These are phyloP conservation scores for Lycaon pictus DNA, from an alignment of 2,113 vertebrate genomes.

Conservation along the genomic window DNA sequence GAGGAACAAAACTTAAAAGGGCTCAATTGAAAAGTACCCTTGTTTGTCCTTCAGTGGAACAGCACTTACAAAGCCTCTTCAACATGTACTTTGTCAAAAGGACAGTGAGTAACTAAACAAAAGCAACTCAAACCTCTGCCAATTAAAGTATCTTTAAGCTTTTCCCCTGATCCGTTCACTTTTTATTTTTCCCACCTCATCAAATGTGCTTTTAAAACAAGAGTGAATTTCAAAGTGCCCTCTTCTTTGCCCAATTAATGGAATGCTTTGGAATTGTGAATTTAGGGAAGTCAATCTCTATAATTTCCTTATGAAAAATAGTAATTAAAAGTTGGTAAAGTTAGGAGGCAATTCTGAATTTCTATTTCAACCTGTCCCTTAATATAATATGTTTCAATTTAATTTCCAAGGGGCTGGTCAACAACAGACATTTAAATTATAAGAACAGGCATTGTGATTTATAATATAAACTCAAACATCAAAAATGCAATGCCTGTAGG, in stretches of 20 bases:
- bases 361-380: conserved; percentile 55
- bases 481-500: conserved; percentile 66
- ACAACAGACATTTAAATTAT: conserved; percentile 70
- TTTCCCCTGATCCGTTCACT: conserved; percentile 75
- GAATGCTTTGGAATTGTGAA: conserved; percentile 72
- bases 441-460: conserved; percentile 80
- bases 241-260: conserved; percentile 72
- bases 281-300: conserved; percentile 70
- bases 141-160: conserved; percentile 86
- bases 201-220: conserved; percentile 81
- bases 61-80: conserved; percentile 86
- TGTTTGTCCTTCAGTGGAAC: conserved; percentile 86
- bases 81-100: conserved; percentile 83
- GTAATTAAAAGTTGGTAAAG: conserved; percentile 78
- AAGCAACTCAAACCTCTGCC: conserved; percentile 82
- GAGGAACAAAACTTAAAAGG: conserved; percentile 83
- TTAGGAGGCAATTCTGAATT: conserved; percentile 59
- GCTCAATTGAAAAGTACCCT: conserved; percentile 84
- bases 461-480: conserved; percentile 80
- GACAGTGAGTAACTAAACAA: conserved; percentile 83
- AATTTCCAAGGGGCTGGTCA: conserved; percentile 62
- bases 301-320: conserved; percentile 68
- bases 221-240: conserved; percentile 80
- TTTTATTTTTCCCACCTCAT: conserved; percentile 79
- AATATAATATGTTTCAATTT: conserved; percentile 65